Percentiles rank a stretch among this genome's conserved stretches.
Evolutionary conservation across 2,113 vertebrate species (phyloP).

Genomic region (Aix galericulata): DNA sequence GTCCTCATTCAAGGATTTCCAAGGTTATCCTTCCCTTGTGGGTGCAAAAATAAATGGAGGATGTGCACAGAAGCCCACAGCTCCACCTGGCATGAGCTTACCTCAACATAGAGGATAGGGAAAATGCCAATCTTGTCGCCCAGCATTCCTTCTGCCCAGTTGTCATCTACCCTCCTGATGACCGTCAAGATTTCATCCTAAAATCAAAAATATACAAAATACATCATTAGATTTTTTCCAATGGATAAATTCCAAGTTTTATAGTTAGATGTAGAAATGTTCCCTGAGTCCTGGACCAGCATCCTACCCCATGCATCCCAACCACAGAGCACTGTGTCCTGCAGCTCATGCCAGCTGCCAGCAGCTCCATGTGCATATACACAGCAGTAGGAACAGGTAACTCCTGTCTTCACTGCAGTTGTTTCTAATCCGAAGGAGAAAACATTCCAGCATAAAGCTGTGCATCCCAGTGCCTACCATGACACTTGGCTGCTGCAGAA

Average conservation of each 20-base stretch:
- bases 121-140: conserved; percentile 99
- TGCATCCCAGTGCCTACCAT: not conserved
- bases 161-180: conserved; percentile 97
- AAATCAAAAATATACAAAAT: conserved; percentile 24
- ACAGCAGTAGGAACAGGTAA: not conserved
- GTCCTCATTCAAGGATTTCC: not conserved
- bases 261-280: not conserved
- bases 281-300: not conserved
- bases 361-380: not conserved
- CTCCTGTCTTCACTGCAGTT: not conserved
- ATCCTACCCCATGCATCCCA: not conserved
- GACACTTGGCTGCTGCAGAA: not conserved
- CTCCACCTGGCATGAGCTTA: conserved; percentile 62
- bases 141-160: conserved; percentile 99
- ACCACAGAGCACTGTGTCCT: not conserved
- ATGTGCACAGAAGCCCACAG: not conserved
- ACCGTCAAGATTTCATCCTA: conserved; percentile 98
- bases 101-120: conserved; percentile 97
- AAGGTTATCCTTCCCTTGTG: not conserved
- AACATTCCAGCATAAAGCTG: not conserved
- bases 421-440: not conserved
- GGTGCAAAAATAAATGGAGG: not conserved
- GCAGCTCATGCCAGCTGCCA: not conserved
- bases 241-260: not conserved
- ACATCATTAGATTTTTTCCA: not conserved